These are phyloP conservation scores for Sebastiscus albofasciatus DNA, from an alignment of 2,797 vertebrate species.

Conservation along the genomic window DNA sequence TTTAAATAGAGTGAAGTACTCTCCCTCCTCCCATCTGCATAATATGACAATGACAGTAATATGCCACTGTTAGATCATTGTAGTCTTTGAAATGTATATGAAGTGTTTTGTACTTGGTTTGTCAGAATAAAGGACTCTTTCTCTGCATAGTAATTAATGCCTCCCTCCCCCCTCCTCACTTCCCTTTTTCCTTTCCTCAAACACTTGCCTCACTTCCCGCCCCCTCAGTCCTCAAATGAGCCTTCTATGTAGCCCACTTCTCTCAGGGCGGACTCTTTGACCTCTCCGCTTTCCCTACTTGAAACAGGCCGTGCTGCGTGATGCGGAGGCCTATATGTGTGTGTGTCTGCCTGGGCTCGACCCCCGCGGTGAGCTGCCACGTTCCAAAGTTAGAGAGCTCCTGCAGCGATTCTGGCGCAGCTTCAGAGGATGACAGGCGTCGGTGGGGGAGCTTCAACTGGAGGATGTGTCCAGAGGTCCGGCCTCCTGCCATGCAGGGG, in stretches of 20 bases:
- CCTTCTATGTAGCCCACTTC: conserved; percentile 49
- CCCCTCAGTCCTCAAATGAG: conserved; percentile 47
- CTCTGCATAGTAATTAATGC: conserved; percentile 57
- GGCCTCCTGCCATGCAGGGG: conserved; percentile 43
- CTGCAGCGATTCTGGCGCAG: conserved; percentile 51
- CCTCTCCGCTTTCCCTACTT: conserved; percentile 43
- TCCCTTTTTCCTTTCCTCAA: conserved; percentile 31
- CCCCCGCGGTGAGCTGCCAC: conserved; percentile 18
- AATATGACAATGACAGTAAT: conserved; percentile 24
- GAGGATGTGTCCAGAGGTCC: conserved; percentile 57
- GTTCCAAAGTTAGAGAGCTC: conserved; percentile 46
- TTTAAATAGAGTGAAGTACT: conserved; percentile 29
- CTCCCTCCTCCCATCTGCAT: conserved; percentile 11
- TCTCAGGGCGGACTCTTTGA: conserved; percentile 52
- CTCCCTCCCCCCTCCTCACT: background rate
- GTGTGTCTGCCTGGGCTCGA: background rate
- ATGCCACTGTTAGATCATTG: conserved; percentile 39
- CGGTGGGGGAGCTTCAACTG: conserved; percentile 26
- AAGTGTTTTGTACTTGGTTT: conserved; percentile 44
- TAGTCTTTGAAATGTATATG: conserved; percentile 59
- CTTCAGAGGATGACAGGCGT: conserved; percentile 49
- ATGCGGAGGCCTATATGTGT: background rate
- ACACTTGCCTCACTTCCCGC: conserved; percentile 37
- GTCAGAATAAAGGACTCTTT: conserved; percentile 68
- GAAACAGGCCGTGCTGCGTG: conserved; percentile 47